Base-by-base conservation (phyloP, 2,888 invertebrate genomes). In the Vannuccia rotundouncinata region DNA sequence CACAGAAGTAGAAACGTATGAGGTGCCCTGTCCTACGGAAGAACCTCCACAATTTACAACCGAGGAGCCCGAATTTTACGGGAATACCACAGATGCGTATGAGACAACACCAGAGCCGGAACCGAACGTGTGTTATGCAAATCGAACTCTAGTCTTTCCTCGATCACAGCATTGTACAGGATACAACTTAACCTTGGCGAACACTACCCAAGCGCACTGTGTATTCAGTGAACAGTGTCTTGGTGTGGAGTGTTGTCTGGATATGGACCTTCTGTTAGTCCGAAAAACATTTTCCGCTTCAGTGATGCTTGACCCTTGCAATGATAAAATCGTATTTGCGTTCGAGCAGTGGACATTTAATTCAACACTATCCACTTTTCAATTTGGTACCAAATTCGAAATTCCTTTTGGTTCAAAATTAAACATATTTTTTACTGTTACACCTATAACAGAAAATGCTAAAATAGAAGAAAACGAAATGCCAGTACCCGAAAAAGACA, bases 281-380 rank as follows among this genome's bases (percentile, higher is more conserved):
- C 74, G 82, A 29, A 59, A 82, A 28, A 77, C 82, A 10, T 82
- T 84, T 73, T 82, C 82, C 45, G 77, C 82, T 25, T 82, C 81
- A 59, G 60, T 84, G 0, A 81, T 82, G 28, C 74, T 84, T n/a
- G 82, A 84, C 77, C 82, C 83, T 1, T 84, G 84, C 78, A 82
- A 82, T 29, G 83, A 82, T 74, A 80, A 28, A 78, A 29, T 78
- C 2, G 78, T 17, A 10, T 2, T 66, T 77, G 74, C 60, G n/a
- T 66, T 78, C 27, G 78, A 78, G 75, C 59, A 78, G 10, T 78
- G 78, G 78, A 27, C 78, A n/a, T 78, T 78, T 25, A 78, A 78
- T 10, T 29, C 66, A 13, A 66, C 66, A 22, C 25, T 66, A 27
- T 66, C 66, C 25, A 66, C 66, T 5, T 66, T 66, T 66, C 17